Evolutionary conservation across 2,888 invertebrate genomes (phyloP), one percentile per base, ranked within the genome.

Genomic region (Andricus quercusramuli): DNA sequence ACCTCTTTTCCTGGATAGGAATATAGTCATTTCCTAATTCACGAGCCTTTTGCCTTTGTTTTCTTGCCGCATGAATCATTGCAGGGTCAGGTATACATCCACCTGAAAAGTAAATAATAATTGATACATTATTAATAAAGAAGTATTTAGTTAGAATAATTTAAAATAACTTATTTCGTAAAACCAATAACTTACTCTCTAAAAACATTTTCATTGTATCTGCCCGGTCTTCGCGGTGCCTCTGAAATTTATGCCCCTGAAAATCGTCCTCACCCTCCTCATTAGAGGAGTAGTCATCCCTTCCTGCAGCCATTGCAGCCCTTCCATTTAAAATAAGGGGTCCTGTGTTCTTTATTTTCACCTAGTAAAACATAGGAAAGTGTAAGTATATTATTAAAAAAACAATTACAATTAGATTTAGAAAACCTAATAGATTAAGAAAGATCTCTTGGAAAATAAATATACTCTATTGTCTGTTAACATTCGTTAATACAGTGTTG

Each of bases 1-100:
- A 87, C 87, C 78, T 80, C 83, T 85, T 86, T 29, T 88, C 88
- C 80, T 88, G 87, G 29, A 87, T 64, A 20, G 86, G 86, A 88
- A 96, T 94, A 89, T 94, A 95, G 84, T 95, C 95, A 62, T 93
- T 93, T 89, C 95, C 95, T 92, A 96, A 95, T 94, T 98, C 98
- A 92, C 99, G 94, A 84, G 98, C 98, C 94, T 97, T 95, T 94
- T 99, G 99, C 89, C 99, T 94, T 83, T 97, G 95, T 93, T 99
- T 99, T 90, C 99, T 95, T 17, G 99, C 99, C 86, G 98, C 98
- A 94, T 99, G 99, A 92, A 99, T 99, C 95, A 98, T 97, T 78
- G 98, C 98, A 15, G 99, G 99, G 94, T 99, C 99, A 15, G 99
- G 99, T 90, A 99, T 99, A 86, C 96, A 96, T 22, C 99, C 99